A percentile compares a stretch with the other conserved stretches of the same genome.
These are phyloP conservation scores for Papilio protenor DNA, from an alignment of 2,888 invertebrate genomes.

Conservation along the genomic window DNA sequence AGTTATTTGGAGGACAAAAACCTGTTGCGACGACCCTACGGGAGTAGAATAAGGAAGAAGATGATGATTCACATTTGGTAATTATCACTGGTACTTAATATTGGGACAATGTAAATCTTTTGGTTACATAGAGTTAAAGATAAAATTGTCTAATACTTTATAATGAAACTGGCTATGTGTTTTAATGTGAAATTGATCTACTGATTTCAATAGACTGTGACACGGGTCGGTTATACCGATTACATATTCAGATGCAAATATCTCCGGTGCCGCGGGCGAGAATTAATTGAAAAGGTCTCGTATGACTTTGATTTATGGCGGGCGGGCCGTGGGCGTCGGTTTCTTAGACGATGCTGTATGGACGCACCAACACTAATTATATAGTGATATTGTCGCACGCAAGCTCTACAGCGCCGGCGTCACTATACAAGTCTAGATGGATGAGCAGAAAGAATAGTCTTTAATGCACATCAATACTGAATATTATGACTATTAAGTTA, in stretches of 20 bases:
- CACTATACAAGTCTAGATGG: neutral
- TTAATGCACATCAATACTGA: neutral
- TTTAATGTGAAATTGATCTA: constrained; percentile 25
- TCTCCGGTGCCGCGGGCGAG: constrained; percentile 56
- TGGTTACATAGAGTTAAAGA: neutral
- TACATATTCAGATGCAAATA: constrained; percentile 63
- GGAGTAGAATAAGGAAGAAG: too few relatives aligned
- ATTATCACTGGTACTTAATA: neutral
- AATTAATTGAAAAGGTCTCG: constrained; percentile 64
- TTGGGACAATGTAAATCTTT: neutral
- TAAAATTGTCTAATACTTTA: neutral
- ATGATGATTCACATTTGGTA: neutral
- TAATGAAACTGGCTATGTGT: neutral
- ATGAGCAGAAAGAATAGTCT: neutral
- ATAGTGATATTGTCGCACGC: constrained; percentile 26
- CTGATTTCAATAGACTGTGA: constrained; percentile 29
- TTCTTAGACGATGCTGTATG: constrained; percentile 29
- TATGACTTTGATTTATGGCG: constrained; percentile 59
- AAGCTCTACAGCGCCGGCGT: neutral
- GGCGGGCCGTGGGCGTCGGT: constrained; percentile 36
- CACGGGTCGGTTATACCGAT: constrained; percentile 50
- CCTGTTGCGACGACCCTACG: too few relatives aligned
- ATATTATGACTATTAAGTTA: neutral
- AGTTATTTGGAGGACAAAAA: too few relatives aligned
- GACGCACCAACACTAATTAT: constrained; percentile 40